A percentile compares a stretch with the other conserved stretches of the same genome.
These are phyloP conservation scores for Halisarca cf. caerulea DNA, from an alignment of 37 sponge, comb jelly and placozoan genomes.

Conservation along the genomic window DNA sequence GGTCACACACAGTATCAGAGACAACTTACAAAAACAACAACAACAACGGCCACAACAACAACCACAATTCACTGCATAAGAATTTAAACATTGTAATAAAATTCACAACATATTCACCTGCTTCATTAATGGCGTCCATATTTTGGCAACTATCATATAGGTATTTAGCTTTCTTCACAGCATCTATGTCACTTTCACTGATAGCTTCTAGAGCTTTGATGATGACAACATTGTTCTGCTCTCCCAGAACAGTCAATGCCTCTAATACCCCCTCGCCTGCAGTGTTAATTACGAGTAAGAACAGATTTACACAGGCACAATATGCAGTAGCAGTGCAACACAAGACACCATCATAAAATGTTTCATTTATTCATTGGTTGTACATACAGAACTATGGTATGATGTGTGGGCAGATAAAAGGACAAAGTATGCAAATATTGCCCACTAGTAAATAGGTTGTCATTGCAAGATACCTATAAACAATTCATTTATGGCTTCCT, in stretches of 20 bases:
- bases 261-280: background rate
- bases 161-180: conserved; percentile 34
- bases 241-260: conserved; percentile 7
- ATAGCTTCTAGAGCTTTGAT: conserved; percentile 36
- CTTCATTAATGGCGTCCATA: conserved; percentile 9
- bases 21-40: no score
- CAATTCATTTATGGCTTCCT: no score
- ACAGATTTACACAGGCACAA: background rate
- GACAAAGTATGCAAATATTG: no score
- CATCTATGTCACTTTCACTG: conserved; percentile 23
- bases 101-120: no score
- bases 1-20: no score
- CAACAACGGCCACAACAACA: no score
- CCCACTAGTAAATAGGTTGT: background rate
- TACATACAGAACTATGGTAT: no score
- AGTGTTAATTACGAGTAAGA: background rate
- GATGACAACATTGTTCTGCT: conserved; percentile 34
- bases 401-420: no score
- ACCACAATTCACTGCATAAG: no score
- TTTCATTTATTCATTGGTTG: no score
- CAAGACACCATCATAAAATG: background rate
- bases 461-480: background rate
- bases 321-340: background rate
- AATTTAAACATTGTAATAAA: no score
- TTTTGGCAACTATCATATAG: conserved; percentile 55